Evolutionary conservation across 1,140 invertebrate species (phyloP).

Genomic region (Zelostemma sp.): DNA sequence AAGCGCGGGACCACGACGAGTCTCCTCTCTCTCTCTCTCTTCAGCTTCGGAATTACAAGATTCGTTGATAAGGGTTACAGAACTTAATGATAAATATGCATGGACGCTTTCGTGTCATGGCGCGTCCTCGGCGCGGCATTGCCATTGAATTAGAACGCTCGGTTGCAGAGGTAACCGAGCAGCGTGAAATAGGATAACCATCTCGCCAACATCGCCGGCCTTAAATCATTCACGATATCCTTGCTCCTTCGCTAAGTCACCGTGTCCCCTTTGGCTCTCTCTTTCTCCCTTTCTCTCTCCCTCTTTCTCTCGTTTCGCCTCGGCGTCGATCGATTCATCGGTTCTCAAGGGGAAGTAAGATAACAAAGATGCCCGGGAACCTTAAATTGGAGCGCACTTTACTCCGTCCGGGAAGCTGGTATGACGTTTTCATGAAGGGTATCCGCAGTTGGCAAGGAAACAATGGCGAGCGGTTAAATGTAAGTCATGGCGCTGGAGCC

Average conservation of each 20-base stretch:
- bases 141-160: slow-evolving; percentile 50
- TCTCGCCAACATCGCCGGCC: slow-evolving; percentile 37
- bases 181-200: slow-evolving; percentile 38
- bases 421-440: background rate
- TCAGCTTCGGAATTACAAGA: slow-evolving; percentile 28
- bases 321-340: slow-evolving; percentile 37
- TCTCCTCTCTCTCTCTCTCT: slow-evolving; percentile 5
- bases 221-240: slow-evolving; percentile 47
- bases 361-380: background rate
- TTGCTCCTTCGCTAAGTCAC: slow-evolving; percentile 31
- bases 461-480: background rate
- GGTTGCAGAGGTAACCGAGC: slow-evolving; percentile 43
- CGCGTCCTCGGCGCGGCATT: background rate
- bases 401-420: background rate
- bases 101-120: slow-evolving; percentile 21
- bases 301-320: slow-evolving; percentile 4
- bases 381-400: background rate
- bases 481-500: background rate
- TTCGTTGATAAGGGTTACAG: slow-evolving; percentile 39
- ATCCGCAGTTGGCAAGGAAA: background rate
- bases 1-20: no score
- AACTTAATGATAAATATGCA: slow-evolving; percentile 50
- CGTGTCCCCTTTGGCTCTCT: slow-evolving; percentile 27
- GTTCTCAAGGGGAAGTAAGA: background rate
- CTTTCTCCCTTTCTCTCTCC: no score